These are phyloP conservation scores for Muntiacus reevesi DNA, from an alignment of 2,113 vertebrate genomes.

Conservation along the genomic window DNA sequence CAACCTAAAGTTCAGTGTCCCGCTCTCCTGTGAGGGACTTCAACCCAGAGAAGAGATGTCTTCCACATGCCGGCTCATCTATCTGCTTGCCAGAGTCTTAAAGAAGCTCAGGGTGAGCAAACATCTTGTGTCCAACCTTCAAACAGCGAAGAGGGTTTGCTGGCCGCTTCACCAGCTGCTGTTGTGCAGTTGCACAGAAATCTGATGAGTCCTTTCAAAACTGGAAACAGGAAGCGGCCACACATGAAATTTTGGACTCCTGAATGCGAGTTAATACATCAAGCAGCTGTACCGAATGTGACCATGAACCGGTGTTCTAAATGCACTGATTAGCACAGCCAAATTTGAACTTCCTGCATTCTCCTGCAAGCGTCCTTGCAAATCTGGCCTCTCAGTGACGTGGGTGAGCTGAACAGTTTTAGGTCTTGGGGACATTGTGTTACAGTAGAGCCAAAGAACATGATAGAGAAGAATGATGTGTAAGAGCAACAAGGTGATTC, in stretches of 20 bases:
- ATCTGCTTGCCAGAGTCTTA: not conserved
- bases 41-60: not conserved
- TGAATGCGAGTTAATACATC: conserved; percentile 51
- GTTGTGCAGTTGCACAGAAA: not conserved
- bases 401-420: not conserved
- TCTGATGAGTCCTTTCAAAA: conserved; percentile 16
- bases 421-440: conserved; percentile 50
- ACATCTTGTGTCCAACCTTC: not conserved
- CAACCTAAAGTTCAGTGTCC: not conserved
- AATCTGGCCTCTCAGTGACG: conserved; percentile 22
- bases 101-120: not conserved
- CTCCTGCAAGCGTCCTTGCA: conserved; percentile 17
- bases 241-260: conserved; percentile 34
- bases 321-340: not conserved
- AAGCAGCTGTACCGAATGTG: conserved; percentile 55
- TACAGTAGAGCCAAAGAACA: conserved; percentile 27
- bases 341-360: conserved; percentile 55
- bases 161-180: not conserved
- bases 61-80: not conserved
- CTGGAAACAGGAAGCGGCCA: conserved; percentile 58
- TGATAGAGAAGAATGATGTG: conserved; percentile 9
- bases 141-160: not conserved
- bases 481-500: not conserved
- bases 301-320: conserved; percentile 40
- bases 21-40: not conserved